A percentile compares a stretch with the other conserved stretches of the same genome.
Evolutionary conservation across 2,797 vertebrate genomes (phyloP).

Genomic region (Numenius phaeopus): DNA sequence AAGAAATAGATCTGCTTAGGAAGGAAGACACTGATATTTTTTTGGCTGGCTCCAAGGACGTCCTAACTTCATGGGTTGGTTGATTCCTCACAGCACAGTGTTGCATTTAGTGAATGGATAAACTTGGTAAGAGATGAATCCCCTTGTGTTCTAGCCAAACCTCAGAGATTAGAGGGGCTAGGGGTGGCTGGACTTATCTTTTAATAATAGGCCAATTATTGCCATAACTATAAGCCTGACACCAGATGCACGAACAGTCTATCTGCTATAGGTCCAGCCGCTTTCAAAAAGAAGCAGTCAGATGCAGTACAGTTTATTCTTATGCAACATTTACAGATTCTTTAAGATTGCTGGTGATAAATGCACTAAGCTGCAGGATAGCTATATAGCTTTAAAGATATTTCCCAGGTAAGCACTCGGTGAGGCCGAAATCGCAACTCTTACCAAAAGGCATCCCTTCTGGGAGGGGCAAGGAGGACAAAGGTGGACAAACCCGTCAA

Average conservation of each 20-base stretch:
- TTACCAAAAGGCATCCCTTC: not conserved
- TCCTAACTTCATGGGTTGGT: not conserved
- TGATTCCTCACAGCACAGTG: fast-evolving
- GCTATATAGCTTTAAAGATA: too few species aligned
- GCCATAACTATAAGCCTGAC: not conserved
- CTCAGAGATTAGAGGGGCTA: not conserved
- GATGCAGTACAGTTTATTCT: not conserved
- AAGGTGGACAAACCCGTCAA: not conserved
- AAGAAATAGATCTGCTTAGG: not conserved
- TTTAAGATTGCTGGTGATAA: not conserved
- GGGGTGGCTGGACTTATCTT: not conserved
- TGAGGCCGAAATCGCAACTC: too few species aligned
- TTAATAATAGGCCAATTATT: not conserved
- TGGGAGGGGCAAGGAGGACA: not conserved
- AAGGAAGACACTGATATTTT: not conserved
- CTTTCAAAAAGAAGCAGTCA: not conserved
- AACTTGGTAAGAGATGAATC: not conserved
- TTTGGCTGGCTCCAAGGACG: not conserved
- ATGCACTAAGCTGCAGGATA: not conserved
- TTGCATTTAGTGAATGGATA: too few species aligned
- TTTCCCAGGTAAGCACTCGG: too few species aligned
- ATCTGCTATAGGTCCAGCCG: not conserved
- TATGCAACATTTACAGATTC: not conserved
- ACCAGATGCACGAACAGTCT: not conserved
- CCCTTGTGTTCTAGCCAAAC: not conserved